Evolutionary conservation across 2,888 invertebrate genomes (phyloP), one percentile per base, ranked within the genome.

Genomic region (Drosophila atripex): DNA sequence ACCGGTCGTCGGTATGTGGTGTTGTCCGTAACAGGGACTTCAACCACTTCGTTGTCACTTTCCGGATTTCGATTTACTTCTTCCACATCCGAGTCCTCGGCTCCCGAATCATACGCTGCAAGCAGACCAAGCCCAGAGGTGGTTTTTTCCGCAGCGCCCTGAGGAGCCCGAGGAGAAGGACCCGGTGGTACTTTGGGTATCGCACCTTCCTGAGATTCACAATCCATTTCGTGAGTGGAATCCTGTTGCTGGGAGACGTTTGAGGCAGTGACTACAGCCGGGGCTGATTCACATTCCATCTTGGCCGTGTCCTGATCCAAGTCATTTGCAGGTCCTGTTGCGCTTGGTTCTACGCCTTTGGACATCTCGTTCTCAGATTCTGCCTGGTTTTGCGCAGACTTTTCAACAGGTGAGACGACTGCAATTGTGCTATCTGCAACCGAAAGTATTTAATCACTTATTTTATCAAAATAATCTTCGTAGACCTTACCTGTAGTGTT

Each of bases 21-120:
- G 21, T 59, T 55, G 8, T 57, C 70, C 3, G 79, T 30, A 3
- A 65, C 54, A 0, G 89, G 79, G 1, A 90, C 83, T 71, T 89
- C 90, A 11, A 86, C 65, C 2, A 90, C 80, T 2, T 90, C 90
- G 12, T 75, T 74, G 28, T 87, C 87, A 11, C 74, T 77, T 3
- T 71, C 60, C 4, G 21, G 63, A 1, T 9, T 23, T 8, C 9
- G 14, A 18, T 8, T 6, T 5, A 43, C 21, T 28, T 51, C 59
- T 23, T 75, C 71, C 3, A 43, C 45, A 16, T 83, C 84, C 1
- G 86, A 76, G 1, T 76, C 76, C 12, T 76, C 78, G n/a, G 52
- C 73, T 28, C 82, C 83, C 0, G 91, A 89, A 28, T 77, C 76
- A 46, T 91, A 91, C 53, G 88, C 83, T 2, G 90, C 80, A 3